Percentiles rank a stretch among this genome's conserved stretches.
Conservation (phyloP, 2,888 invertebrate species). For the Cephus rjabovi region DNA sequence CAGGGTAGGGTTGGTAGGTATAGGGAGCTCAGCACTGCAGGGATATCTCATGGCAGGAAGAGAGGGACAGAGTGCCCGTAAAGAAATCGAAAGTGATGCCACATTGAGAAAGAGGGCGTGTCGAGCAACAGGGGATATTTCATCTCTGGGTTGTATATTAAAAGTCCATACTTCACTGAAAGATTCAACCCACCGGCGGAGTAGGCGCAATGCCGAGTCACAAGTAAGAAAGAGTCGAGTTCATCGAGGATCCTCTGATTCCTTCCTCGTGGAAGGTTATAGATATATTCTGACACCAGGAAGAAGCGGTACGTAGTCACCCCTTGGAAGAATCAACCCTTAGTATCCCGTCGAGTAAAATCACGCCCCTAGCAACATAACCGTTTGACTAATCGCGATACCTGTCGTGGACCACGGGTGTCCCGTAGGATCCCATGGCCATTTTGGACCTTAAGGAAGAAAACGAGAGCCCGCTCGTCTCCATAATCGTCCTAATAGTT, state of each 20-base stretch:
- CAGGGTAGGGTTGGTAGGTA: not conserved
- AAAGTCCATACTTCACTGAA: not conserved
- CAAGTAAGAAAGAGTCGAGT: not conserved
- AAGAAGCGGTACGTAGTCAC: not conserved
- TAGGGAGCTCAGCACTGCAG: not conserved
- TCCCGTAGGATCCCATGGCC: not conserved
- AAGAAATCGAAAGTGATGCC: constrained; percentile 10
- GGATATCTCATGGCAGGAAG: not conserved
- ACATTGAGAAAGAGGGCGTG: constrained; percentile 1
- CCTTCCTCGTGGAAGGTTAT: not conserved
- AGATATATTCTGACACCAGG: not conserved
- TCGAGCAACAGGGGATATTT: not conserved
- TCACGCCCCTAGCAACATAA: constrained; percentile 42
- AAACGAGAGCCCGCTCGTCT: constrained; percentile 12
- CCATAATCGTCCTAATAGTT: not conserved
- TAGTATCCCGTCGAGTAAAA: constrained; percentile 46
- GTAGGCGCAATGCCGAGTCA: not conserved
- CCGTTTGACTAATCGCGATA: constrained; percentile 41
- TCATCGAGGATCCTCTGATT: not conserved
- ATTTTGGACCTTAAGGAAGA: not conserved
- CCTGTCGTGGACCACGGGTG: constrained; percentile 16
- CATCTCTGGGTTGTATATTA: not conserved
- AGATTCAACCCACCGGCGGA: not conserved
- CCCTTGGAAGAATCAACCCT: not conserved
- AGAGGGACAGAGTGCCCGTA: constrained; percentile 1